Evolutionary conservation across 2,888 invertebrate genomes (phyloP).

Genomic region (Acronicta alni): DNA sequence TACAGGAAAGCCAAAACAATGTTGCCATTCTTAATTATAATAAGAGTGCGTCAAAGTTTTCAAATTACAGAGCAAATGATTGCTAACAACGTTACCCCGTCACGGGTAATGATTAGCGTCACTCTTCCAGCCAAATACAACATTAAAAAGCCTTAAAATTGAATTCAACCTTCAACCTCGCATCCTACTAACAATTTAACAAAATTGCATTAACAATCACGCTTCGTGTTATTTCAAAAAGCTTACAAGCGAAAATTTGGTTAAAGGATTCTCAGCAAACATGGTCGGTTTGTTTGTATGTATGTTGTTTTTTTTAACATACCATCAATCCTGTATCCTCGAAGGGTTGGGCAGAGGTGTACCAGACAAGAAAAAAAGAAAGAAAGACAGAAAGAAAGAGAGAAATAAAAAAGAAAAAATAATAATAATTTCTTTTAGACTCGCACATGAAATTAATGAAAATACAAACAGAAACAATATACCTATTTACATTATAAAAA

Average conservation of each 20-base stretch:
- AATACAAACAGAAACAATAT: too few species aligned
- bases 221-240: slow-evolving; percentile 49
- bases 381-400: too few species aligned
- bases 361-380: too few species aligned
- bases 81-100: slow-evolving; percentile 8
- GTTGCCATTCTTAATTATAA: slow-evolving; percentile 10
- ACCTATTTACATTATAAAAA: too few species aligned
- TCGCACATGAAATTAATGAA: too few species aligned
- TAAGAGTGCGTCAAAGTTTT: slow-evolving; percentile 13
- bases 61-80: slow-evolving; percentile 35
- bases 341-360: too few species aligned
- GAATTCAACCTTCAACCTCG: slow-evolving; percentile 39
- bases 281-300: slow-evolving; percentile 1
- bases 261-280: slow-evolving; percentile 8
- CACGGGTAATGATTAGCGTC: slow-evolving; percentile 46
- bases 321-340: too few species aligned
- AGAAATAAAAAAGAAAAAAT: too few species aligned
- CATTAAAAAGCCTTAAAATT: slow-evolving; percentile 45
- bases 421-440: too few species aligned
- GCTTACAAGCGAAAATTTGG: slow-evolving; percentile 43
- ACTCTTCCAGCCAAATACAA: slow-evolving; percentile 34
- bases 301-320: not conserved
- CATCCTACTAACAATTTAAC: slow-evolving; percentile 44
- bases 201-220: slow-evolving; percentile 60
- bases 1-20: slow-evolving; percentile 29